Evolutionary conservation across 2,797 vertebrate genomes (phyloP).

Genomic region (Dipus sagitta): DNA sequence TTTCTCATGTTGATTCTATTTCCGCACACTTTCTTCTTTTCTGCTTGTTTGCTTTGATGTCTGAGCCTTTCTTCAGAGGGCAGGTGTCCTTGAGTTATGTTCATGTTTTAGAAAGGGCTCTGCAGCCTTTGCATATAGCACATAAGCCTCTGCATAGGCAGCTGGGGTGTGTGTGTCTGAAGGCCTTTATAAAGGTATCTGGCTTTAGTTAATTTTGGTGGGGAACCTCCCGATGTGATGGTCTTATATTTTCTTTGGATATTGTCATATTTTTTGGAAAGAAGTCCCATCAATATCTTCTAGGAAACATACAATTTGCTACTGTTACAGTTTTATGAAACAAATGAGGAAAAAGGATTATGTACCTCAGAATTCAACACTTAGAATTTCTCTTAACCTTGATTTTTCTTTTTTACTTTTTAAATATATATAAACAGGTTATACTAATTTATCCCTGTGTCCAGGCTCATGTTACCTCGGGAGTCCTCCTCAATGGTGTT

Average conservation of each 20-base stretch:
- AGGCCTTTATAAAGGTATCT: not conserved
- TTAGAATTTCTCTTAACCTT: not conserved
- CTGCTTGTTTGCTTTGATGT: not conserved
- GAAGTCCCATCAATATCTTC: not conserved
- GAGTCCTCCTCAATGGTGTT: too few species aligned
- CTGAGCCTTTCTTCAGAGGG: not conserved
- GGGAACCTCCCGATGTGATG: not conserved
- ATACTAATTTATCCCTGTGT: too few species aligned
- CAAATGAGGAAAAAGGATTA: not conserved
- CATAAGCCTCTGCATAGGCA: not conserved
- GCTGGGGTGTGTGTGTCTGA: not conserved
- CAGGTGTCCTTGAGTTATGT: not conserved
- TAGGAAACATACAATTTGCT: not conserved
- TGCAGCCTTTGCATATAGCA: too few species aligned
- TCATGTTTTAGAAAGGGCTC: not conserved
- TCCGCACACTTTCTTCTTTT: not conserved
- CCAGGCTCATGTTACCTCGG: too few species aligned
- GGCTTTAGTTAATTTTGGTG: not conserved
- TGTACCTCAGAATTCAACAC: constrained; percentile 31
- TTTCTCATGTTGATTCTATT: not conserved
- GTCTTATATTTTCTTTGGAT: not conserved
- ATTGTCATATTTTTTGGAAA: not conserved
- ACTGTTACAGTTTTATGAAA: not conserved
- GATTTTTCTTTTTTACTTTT: not conserved
- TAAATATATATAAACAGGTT: not conserved